phyloP scores from a whole-genome alignment of 2,113 vertebrate species.

The Fregata magnificens region DNA sequence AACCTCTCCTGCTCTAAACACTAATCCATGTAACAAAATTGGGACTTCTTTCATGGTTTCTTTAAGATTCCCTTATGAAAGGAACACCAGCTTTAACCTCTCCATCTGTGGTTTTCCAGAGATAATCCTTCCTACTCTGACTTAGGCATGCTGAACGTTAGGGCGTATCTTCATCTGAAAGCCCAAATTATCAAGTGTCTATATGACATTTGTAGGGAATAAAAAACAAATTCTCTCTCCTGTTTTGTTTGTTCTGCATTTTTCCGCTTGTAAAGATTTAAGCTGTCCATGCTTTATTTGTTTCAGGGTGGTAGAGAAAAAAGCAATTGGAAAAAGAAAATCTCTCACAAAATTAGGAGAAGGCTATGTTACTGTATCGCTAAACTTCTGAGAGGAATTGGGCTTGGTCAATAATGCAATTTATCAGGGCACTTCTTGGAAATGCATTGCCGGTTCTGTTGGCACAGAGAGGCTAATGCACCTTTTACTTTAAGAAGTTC shows the following conservation, averaged over 20 bases:
- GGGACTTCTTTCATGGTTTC: neutral
- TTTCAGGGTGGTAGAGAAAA: neutral
- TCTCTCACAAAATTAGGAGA: neutral
- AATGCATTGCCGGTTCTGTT: neutral
- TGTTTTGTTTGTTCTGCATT: neutral
- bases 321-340: neutral
- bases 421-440: neutral
- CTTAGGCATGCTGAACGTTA: neutral
- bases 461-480: neutral
- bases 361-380: neutral
- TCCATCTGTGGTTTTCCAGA: slow-evolving; percentile 38
- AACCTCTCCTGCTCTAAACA: neutral
- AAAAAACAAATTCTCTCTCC: neutral
- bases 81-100: neutral
- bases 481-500: neutral
- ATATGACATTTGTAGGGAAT: neutral
- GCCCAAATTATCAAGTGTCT: neutral
- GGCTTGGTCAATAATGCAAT: neutral
- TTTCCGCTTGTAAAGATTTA: neutral
- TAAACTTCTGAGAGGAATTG: neutral
- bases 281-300: neutral
- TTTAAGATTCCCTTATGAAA: neutral
- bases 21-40: neutral
- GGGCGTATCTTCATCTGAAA: neutral
- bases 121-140: slow-evolving; percentile 19